These are phyloP conservation scores for Axis porcinus DNA, from an alignment of 2,113 vertebrate genomes.

Conservation along the genomic window DNA sequence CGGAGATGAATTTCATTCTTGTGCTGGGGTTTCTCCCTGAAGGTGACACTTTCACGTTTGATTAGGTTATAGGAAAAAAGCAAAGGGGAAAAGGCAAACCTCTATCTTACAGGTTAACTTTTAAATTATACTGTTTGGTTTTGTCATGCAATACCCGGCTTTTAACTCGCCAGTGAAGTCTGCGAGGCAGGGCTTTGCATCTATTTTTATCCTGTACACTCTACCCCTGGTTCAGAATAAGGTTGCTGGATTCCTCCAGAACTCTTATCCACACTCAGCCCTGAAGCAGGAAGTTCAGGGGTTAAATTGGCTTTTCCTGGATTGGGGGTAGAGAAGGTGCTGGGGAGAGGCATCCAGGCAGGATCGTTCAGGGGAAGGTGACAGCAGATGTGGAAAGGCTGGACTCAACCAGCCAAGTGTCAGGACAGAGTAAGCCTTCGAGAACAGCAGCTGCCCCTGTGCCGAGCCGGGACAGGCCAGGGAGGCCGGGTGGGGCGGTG, in stretches of 20 bases:
- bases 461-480: constrained; percentile 64
- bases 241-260: constrained; percentile 39
- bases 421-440: constrained; percentile 64
- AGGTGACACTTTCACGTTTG: background rate
- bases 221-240: constrained; percentile 64
- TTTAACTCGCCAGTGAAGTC: constrained; percentile 61
- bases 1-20: background rate
- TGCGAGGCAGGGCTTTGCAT: constrained; percentile 11
- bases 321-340: constrained; percentile 72
- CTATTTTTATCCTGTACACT: constrained; percentile 81
- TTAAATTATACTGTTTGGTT: background rate
- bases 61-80: background rate
- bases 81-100: accelerated
- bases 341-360: constrained; percentile 32
- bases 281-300: background rate
- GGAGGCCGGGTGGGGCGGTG: background rate
- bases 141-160: constrained; percentile 56
- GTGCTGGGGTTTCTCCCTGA: background rate
- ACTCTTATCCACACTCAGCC: constrained; percentile 1
- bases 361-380: constrained; percentile 37
- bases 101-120: background rate
- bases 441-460: constrained; percentile 78
- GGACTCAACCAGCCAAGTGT: constrained; percentile 18
- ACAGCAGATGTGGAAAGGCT: constrained; percentile 54
- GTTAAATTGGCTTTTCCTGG: constrained; percentile 71